A percentile compares a stretch with the other conserved stretches of the same genome.
phyloP scores from a whole-genome alignment of 2,888 invertebrate genomes.

The Halictus quadricinctus region DNA sequence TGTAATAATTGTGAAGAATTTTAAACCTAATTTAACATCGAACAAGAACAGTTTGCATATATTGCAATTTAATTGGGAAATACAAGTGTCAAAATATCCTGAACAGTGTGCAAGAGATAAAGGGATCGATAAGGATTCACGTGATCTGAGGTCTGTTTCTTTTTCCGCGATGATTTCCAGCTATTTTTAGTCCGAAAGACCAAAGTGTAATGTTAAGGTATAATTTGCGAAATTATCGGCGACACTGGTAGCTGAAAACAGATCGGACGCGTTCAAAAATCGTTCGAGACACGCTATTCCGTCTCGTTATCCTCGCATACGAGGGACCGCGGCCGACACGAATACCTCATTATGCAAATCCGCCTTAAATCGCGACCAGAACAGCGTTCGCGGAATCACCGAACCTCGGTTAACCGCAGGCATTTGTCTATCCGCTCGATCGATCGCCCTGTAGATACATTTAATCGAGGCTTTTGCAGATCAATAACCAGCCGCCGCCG shows the following conservation, averaged over 20 bases:
- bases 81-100: too few relatives aligned
- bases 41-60: too few relatives aligned
- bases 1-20: not conserved
- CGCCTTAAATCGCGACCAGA: conserved; percentile 46
- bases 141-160: not conserved
- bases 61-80: too few relatives aligned
- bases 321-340: conserved; percentile 30
- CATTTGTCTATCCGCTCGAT: conserved; percentile 23
- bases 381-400: conserved; percentile 24
- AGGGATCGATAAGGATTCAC: too few relatives aligned
- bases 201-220: not conserved
- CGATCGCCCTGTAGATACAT: conserved; percentile 15
- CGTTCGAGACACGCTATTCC: conserved; percentile 6
- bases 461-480: conserved; percentile 22
- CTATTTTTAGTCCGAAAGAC: not conserved
- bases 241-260: not conserved
- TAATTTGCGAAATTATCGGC: not conserved
- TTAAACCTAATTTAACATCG: too few relatives aligned
- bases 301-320: conserved; percentile 13
- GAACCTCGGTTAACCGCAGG: conserved; percentile 47
- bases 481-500: not conserved
- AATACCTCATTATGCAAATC: conserved; percentile 56
- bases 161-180: too few relatives aligned
- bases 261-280: conserved; percentile 6
- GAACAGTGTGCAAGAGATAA: too few relatives aligned